Conservation (phyloP, 1,140 invertebrate species). For the Tigriopus japonicus region DNA sequence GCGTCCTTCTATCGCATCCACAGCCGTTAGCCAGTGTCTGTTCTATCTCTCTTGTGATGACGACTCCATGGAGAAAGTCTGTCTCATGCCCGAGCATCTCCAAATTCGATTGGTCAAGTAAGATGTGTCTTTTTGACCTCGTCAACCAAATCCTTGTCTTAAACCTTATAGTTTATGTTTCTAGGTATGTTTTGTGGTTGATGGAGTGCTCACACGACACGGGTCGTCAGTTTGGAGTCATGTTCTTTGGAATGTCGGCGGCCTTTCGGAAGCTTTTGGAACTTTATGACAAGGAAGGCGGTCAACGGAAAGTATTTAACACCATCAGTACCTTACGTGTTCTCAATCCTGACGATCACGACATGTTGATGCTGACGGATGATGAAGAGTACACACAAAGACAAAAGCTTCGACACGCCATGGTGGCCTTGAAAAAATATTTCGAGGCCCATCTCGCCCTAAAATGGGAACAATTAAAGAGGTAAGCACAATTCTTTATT, state of each 20-base stretch:
- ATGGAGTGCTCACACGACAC: slow-evolving; percentile 89
- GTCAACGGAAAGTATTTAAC: slow-evolving; percentile 13
- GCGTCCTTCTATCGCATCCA: slow-evolving; percentile 76
- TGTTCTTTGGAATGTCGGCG: slow-evolving; percentile 89
- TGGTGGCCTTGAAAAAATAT: slow-evolving; percentile 70
- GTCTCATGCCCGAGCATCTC: slow-evolving; percentile 53
- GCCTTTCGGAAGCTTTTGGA: slow-evolving; percentile 76
- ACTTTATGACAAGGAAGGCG: slow-evolving; percentile 59
- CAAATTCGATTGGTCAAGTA: slow-evolving; percentile 18
- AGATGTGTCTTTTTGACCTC: slow-evolving; percentile 6
- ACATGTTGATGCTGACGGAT: slow-evolving; percentile 44
- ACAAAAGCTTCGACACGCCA: slow-evolving; percentile 83
- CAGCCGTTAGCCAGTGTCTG: slow-evolving; percentile 83
- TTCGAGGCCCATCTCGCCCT: slow-evolving; percentile 74
- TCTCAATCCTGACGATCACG: slow-evolving; percentile 35
- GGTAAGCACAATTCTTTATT: neutral
- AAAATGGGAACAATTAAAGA: slow-evolving; percentile 27
- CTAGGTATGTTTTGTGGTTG: slow-evolving; percentile 75
- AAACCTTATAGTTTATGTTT: slow-evolving; percentile 15
- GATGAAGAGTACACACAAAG: slow-evolving; percentile 77
- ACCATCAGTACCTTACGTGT: neutral
- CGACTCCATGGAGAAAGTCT: slow-evolving; percentile 90
- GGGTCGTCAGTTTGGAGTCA: slow-evolving; percentile 81
- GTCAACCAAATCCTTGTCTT: slow-evolving; percentile 11
- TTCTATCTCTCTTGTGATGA: slow-evolving; percentile 94